A percentile compares a stretch with the other conserved stretches of the same genome.
Evolutionary conservation across 1,140 invertebrate species (phyloP).

Genomic region (Sycophila sp.): DNA sequence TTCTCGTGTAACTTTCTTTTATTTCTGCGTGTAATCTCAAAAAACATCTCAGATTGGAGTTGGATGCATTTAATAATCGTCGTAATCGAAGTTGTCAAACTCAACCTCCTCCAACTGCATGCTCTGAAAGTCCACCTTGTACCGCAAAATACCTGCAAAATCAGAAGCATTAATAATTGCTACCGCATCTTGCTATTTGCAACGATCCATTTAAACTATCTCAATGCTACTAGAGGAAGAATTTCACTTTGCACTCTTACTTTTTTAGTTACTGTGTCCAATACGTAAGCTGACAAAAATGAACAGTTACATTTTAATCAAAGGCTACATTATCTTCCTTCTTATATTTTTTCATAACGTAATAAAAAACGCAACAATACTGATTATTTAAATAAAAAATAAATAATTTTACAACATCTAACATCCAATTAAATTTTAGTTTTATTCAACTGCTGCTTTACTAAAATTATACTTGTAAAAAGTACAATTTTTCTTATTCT

Average conservation of each 20-base stretch:
- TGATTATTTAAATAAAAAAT: too few species aligned
- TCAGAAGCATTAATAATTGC: conserved; percentile 41
- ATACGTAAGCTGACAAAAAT: conserved; percentile 63
- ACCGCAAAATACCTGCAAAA: conserved; percentile 91
- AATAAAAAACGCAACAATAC: too few species aligned
- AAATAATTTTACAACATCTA: neutral
- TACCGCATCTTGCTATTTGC: neutral
- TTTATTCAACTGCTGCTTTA: too few species aligned
- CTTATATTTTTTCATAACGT: neutral
- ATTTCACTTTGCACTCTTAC: conserved; percentile 29
- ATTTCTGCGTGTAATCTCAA: conserved; percentile 29
- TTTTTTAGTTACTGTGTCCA: conserved; percentile 58
- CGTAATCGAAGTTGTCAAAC: conserved; percentile 87
- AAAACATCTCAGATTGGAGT: conserved; percentile 26
- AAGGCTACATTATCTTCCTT: conserved; percentile 10
- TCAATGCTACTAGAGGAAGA: conserved; percentile 21
- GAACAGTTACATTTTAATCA: conserved; percentile 42
- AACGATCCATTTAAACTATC: neutral
- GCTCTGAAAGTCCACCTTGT: conserved; percentile 98
- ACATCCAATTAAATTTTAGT: too few species aligned
- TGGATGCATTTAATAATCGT: conserved; percentile 94
- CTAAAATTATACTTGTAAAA: too few species aligned
- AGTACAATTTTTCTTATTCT: too few species aligned
- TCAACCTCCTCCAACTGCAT: conserved; percentile 91
- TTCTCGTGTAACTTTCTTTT: conserved; percentile 30